Evolutionary conservation across 2,113 vertebrate genomes (phyloP).

Genomic region (Hippolais icterina): DNA sequence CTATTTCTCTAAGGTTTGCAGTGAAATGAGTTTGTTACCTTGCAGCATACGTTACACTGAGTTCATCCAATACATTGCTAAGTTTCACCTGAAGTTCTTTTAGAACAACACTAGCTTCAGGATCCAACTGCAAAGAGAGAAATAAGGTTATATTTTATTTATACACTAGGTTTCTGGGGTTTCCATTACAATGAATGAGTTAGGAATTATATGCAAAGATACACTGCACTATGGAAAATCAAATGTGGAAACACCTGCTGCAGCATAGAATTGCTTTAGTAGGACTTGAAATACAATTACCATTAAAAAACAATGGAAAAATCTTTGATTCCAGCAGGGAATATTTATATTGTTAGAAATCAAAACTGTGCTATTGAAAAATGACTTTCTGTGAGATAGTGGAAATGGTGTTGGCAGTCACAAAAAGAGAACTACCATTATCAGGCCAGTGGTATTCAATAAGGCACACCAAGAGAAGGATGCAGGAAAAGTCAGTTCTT

Average conservation of each 20-base stretch:
- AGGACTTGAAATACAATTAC: not conserved
- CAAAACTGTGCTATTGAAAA: not conserved
- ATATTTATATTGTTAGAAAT: not conserved
- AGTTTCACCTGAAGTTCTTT: conserved; percentile 97
- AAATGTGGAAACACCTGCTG: conserved; percentile 14
- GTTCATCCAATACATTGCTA: conserved; percentile 88
- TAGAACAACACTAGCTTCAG: conserved; percentile 88
- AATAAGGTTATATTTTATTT: not conserved
- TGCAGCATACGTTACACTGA: conserved; percentile 85
- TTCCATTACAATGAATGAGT: not conserved
- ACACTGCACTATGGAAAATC: conserved; percentile 16
- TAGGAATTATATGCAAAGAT: not conserved
- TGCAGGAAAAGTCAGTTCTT: not conserved
- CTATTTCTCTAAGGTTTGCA: not conserved
- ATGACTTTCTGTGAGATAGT: not conserved
- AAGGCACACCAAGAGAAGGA: not conserved
- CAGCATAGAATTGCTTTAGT: not conserved
- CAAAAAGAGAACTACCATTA: not conserved
- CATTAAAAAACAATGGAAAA: not conserved
- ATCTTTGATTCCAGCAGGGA: not conserved
- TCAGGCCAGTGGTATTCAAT: not conserved
- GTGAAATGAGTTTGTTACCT: conserved; percentile 78
- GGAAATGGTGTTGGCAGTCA: not conserved
- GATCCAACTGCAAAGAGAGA: conserved; percentile 85
- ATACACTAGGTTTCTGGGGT: not conserved